Base-by-base conservation (phyloP, 2,888 invertebrate genomes). In the Aspidapion aeneum region DNA sequence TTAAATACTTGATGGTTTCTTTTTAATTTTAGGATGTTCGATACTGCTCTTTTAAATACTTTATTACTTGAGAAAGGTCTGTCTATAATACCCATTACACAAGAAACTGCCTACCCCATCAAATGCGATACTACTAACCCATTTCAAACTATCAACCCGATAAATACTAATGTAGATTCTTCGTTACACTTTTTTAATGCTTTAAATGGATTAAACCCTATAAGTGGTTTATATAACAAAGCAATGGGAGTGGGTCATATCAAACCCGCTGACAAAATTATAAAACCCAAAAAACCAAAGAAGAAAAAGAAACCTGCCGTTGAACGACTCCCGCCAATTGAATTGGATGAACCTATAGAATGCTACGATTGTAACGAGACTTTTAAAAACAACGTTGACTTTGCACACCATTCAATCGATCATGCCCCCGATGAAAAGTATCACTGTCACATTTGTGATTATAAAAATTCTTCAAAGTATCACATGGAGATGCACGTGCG, bases 401-500 rank as follows among this genome's bases (percentile, higher is more conserved):
- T 74, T 63, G 77, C 76, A 0, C 65, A 77, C 18, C 78, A 78
- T 61, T 75, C 76, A 16, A 72, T 74, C 35, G 67, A 65, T 12
- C 78, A 78, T 64, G 72, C 70, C 58, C 65, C 70, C 7, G 76
- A 78, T 57, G 68, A 72, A 18, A 73, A 74, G 61, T 76, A 75
- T 58, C 69, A 71, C 57, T 78, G 78, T 60, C 76, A 77, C 63
- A 67, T 77, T 60, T 78, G 78, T 63, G 73, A 75, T 22, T 77
- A 73, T 49, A 69, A 71, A 18, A 77, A 74, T 60, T 60, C 70
- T 12, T 77, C 76, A 17, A 77, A 75, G 63, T 76, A 76, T 57
- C 74, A 75, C 56, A 70, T 77, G 17, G 76, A 77, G 63, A 75
- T 74, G 71, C 85, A 84, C 62, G 64, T 77, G 0, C 75, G 78